phyloP scores from a whole-genome alignment of 2,888 invertebrate species.

The Congeria kusceri region DNA sequence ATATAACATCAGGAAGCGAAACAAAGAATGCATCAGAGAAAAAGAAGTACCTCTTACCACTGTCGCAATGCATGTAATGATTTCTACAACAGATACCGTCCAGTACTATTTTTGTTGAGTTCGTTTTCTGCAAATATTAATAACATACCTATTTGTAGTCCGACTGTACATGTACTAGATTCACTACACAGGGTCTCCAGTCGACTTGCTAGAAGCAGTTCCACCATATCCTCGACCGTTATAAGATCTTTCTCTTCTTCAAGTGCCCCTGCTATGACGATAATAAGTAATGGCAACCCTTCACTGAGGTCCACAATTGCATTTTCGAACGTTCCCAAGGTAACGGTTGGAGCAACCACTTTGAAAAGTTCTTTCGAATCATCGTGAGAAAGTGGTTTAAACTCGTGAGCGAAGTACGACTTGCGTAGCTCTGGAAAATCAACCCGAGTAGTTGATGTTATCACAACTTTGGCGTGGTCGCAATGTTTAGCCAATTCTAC shows the following conservation, averaged over 20 bases:
- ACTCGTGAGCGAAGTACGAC: conserved; percentile 3
- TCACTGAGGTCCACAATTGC: conserved; percentile 12
- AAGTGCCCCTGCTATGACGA: not conserved
- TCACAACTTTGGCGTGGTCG: not conserved
- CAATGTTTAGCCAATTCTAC: conserved; percentile 1
- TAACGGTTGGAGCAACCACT: not conserved
- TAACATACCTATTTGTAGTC: not conserved
- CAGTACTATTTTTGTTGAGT: too few relatives aligned
- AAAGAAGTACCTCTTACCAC: too few relatives aligned
- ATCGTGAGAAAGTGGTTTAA: not conserved
- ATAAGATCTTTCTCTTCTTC: conserved; percentile 10
- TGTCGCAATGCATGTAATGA: too few relatives aligned
- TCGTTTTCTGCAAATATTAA: too few relatives aligned
- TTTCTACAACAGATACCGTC: too few relatives aligned
- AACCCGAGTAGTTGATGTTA: conserved; percentile 12
- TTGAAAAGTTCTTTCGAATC: not conserved
- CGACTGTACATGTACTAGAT: not conserved
- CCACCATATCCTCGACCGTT: conserved; percentile 23
- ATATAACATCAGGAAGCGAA: too few relatives aligned
- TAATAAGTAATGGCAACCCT: conserved; percentile 1
- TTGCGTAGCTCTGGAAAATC: not conserved
- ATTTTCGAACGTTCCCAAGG: not conserved
- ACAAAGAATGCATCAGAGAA: too few relatives aligned
- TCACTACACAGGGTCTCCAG: conserved; percentile 23
- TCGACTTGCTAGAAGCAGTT: conserved; percentile 17